Percentiles rank a stretch among this genome's conserved stretches.
Conservation (phyloP, 2,888 invertebrate species). For the Andrena dorsata region DNA sequence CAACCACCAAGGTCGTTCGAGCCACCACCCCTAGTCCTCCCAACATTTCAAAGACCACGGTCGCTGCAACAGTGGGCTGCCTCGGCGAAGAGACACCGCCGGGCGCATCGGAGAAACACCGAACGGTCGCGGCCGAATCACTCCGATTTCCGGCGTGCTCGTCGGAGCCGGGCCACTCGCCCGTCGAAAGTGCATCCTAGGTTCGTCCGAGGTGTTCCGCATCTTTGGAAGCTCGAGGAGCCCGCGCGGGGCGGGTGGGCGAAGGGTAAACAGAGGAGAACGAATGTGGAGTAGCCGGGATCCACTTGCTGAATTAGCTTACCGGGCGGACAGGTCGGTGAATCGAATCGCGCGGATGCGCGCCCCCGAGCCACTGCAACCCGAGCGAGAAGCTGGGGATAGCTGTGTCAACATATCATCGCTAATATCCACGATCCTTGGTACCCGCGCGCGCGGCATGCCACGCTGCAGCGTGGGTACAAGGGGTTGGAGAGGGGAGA, state of each 20-base stretch:
- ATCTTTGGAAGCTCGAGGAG: background rate
- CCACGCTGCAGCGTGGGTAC: background rate
- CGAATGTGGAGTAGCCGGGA: background rate
- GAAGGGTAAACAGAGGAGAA: background rate
- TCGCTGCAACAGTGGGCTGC: background rate
- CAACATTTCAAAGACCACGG: too few species aligned
- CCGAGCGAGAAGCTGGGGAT: background rate
- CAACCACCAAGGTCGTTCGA: background rate
- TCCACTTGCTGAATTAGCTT: conserved; percentile 14
- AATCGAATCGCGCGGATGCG: conserved; percentile 1
- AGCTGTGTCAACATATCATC: conserved; percentile 34
- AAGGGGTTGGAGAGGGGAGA: too few species aligned
- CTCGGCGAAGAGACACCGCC: background rate
- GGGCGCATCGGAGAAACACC: background rate
- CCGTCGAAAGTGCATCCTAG: background rate
- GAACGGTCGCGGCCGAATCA: background rate
- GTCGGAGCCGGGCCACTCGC: background rate
- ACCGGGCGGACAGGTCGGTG: background rate
- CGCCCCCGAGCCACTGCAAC: background rate
- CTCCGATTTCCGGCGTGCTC: background rate
- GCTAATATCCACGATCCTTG: background rate
- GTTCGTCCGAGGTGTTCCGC: background rate
- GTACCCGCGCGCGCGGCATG: background rate
- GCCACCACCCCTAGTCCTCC: background rate
- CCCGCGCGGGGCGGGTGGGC: background rate